Percentiles rank a stretch among this genome's conserved stretches.
Conservation (phyloP, 1,140 invertebrate genomes). For the Drosophila azteca region DNA sequence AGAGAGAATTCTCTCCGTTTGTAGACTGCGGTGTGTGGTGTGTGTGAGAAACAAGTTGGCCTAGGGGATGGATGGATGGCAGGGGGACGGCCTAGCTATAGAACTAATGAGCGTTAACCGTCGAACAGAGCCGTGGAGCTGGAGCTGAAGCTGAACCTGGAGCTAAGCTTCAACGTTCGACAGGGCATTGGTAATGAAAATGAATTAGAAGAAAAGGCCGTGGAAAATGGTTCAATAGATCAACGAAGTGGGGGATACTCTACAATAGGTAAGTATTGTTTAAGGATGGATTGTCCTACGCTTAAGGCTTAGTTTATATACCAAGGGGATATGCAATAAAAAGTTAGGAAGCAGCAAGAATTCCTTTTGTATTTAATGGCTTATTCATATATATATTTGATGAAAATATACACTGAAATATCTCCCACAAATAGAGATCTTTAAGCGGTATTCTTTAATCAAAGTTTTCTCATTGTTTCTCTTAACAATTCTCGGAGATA, state of each 20-base stretch:
- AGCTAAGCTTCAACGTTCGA: conserved; percentile 21
- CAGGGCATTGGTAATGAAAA: conserved; percentile 72
- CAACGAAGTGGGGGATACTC: conserved; percentile 25
- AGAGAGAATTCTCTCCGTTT: conserved; percentile 12
- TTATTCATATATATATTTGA: no score
- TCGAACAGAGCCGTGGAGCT: conserved; percentile 29
- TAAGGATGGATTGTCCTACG: no score
- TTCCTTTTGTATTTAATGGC: no score
- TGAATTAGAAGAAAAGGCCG: conserved; percentile 52
- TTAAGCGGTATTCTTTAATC: no score
- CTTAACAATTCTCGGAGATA: no score
- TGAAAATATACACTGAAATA: no score
- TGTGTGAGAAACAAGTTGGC: conserved; percentile 71
- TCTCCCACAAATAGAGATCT: no score
- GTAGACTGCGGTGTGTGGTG: not conserved
- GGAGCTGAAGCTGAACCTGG: conserved; percentile 18
- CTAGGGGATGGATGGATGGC: conserved; percentile 23
- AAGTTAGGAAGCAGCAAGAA: no score
- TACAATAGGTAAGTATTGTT: not conserved
- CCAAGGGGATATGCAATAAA: no score
- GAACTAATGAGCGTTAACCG: conserved; percentile 77
- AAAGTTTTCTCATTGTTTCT: no score
- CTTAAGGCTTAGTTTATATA: no score
- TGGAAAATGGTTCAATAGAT: conserved; percentile 21
- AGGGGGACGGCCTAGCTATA: conserved; percentile 29